Percentiles rank a stretch among this genome's conserved stretches.
These are phyloP conservation scores for Gambusia holbrooki DNA, from an alignment of 2,113 vertebrate species.

Conservation along the genomic window DNA sequence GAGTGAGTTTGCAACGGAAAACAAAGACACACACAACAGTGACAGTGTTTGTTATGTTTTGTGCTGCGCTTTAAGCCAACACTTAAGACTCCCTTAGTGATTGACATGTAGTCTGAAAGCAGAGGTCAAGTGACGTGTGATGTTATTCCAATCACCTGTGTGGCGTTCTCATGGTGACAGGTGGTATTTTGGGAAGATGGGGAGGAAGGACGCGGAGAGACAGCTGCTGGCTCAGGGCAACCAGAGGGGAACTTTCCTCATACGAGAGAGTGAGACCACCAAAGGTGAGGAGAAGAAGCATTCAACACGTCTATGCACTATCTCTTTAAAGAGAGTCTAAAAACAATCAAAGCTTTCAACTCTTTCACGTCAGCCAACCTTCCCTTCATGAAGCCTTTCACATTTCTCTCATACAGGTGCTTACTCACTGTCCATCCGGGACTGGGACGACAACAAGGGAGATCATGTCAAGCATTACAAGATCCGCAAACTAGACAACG, in stretches of 20 bases:
- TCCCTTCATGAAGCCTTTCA: background rate
- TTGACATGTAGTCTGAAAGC: constrained; percentile 29
- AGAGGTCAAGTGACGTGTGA: constrained; percentile 29
- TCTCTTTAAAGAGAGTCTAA: background rate
- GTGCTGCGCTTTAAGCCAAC: background rate
- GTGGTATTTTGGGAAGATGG: constrained; percentile 97
- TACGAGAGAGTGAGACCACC: constrained; percentile 94
- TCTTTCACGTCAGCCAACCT: background rate
- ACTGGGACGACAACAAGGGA: constrained; percentile 91
- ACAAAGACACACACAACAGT: constrained; percentile 10
- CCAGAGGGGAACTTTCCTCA: constrained; percentile 89
- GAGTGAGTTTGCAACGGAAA: constrained; percentile 84
- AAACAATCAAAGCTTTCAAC: background rate
- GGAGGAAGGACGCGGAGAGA: constrained; percentile 92
- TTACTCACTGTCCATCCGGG: constrained; percentile 94
- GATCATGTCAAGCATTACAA: constrained; percentile 99
- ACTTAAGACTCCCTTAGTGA: constrained; percentile 4
- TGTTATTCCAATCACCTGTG: constrained; percentile 41
- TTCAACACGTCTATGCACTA: background rate
- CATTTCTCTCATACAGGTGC: constrained; percentile 79
- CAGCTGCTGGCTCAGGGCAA: constrained; percentile 87
- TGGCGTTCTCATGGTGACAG: constrained; percentile 74
- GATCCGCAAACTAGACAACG: constrained; percentile 94
- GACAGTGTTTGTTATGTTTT: background rate
- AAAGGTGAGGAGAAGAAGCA: constrained; percentile 81